Evolutionary conservation across 2,113 vertebrate genomes (phyloP).

Genomic region (Carassius carassius): DNA sequence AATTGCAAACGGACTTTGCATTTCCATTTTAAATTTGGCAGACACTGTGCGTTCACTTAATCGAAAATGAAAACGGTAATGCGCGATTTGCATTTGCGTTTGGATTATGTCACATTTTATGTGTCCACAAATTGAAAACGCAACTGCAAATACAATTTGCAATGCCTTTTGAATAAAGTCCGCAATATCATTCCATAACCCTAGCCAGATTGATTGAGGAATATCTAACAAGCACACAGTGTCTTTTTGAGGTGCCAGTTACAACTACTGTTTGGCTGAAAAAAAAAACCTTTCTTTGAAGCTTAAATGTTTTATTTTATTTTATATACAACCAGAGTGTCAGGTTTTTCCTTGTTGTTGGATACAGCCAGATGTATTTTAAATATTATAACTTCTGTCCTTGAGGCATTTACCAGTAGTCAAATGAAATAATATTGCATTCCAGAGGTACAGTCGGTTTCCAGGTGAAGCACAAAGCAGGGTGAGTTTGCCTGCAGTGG

Average conservation of each 20-base stretch:
- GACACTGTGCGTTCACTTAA: too few relatives aligned
- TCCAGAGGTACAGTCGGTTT: constrained; percentile 28
- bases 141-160: too few relatives aligned
- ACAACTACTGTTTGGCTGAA: not conserved
- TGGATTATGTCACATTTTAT: too few relatives aligned
- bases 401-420: constrained; percentile 30
- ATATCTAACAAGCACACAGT: not conserved
- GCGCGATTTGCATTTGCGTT: too few relatives aligned
- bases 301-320: not conserved
- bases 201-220: not conserved
- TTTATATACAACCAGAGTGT: not conserved
- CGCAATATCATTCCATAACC: too few relatives aligned
- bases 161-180: too few relatives aligned
- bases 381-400: constrained; percentile 19
- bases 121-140: too few relatives aligned
- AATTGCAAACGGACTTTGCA: too few relatives aligned
- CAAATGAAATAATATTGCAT: constrained; percentile 35
- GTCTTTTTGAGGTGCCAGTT: not conserved
- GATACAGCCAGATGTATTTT: not conserved
- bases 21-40: too few relatives aligned
- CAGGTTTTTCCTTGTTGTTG: constrained; percentile 17
- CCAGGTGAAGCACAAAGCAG: constrained; percentile 4
- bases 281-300: not conserved
- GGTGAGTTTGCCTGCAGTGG: constrained; percentile 37
- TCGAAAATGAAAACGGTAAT: too few relatives aligned